These are phyloP conservation scores for Eurystomus glaucurus DNA, from an alignment of 2,797 vertebrate species.

Conservation along the genomic window DNA sequence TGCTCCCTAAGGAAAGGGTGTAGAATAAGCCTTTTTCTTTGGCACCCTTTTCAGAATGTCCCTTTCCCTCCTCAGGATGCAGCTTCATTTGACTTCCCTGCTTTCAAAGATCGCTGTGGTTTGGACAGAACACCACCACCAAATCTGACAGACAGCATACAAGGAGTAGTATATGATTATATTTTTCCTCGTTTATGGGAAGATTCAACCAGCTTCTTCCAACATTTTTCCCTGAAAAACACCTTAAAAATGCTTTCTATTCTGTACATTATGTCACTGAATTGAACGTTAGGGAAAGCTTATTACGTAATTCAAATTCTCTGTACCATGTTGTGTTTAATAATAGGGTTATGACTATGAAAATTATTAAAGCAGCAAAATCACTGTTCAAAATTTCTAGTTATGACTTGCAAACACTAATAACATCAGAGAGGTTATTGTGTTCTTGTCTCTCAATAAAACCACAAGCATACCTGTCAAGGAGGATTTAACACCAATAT, in stretches of 20 bases:
- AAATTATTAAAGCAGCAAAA: background rate
- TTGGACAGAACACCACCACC: background rate
- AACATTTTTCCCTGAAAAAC: background rate
- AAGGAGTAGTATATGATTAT: fast-evolving
- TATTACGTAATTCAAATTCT: background rate
- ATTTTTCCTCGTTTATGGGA: background rate
- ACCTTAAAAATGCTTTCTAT: background rate
- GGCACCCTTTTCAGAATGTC: background rate
- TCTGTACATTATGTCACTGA: background rate
- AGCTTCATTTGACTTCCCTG: background rate
- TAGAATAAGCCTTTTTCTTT: background rate
- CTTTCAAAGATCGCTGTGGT: background rate
- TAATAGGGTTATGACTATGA: fast-evolving
- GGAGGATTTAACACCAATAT: background rate
- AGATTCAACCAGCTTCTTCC: background rate
- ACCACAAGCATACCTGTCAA: background rate
- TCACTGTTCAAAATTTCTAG: background rate
- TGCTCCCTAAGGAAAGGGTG: background rate
- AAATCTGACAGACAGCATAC: fast-evolving
- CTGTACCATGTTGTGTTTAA: background rate
- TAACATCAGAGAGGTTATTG: background rate
- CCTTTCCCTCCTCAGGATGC: background rate
- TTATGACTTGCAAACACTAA: background rate
- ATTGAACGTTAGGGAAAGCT: background rate
- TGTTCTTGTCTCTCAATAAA: background rate